phyloP scores from a whole-genome alignment of 2,113 vertebrate species.

The Pyrgilauda ruficollis region DNA sequence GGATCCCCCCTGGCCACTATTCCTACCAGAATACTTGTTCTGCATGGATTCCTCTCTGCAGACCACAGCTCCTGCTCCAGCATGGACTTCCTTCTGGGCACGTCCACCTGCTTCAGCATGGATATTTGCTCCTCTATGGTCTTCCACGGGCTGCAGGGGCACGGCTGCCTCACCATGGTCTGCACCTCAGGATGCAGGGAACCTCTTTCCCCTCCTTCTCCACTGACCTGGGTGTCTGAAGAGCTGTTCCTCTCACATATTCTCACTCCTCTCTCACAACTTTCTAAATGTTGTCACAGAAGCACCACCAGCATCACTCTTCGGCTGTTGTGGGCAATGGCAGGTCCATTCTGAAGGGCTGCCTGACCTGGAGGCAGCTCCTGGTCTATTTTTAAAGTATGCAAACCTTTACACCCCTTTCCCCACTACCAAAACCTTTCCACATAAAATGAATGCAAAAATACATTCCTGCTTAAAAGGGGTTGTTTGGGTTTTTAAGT shows the following conservation, averaged over 20 bases:
- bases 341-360: not conserved
- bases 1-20: rapidly evolving
- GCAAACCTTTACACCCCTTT: rapidly evolving
- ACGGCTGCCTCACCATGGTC: not conserved
- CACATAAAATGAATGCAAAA: not conserved
- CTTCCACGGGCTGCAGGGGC: not conserved
- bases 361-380: not conserved
- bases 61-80: not conserved
- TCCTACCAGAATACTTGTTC: not conserved
- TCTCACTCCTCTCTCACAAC: not conserved
- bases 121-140: not conserved
- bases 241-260: not conserved
- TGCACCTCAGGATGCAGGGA: not conserved
- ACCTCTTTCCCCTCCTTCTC: not conserved
- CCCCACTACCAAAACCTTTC: not conserved
- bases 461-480: not conserved
- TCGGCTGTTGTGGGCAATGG: not conserved
- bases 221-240: not conserved
- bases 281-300: not conserved
- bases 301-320: not conserved
- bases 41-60: rapidly evolving
- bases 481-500: rapidly evolving
- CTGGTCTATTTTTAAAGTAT: not conserved
- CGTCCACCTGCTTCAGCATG: not conserved
- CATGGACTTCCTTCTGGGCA: not conserved